A percentile compares a stretch with the other conserved stretches of the same genome.
Evolutionary conservation across 2,888 invertebrate species (phyloP).

Genomic region (Cremastobaeus sp.): DNA sequence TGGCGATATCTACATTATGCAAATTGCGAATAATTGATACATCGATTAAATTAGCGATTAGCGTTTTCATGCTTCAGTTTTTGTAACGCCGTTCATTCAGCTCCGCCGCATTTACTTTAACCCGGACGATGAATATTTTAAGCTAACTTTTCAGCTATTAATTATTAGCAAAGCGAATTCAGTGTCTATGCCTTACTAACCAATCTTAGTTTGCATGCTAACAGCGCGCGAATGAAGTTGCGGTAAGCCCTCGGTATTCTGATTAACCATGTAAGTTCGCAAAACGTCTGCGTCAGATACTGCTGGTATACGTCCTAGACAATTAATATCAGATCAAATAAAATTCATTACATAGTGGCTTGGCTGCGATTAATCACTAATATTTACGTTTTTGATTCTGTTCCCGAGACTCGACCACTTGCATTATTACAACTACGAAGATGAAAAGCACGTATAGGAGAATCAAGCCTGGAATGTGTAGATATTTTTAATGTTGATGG

Average conservation of each 20-base stretch:
- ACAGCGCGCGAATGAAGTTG: constrained; percentile 69
- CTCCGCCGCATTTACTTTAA: too few relatives aligned
- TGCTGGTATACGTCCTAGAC: constrained; percentile 70
- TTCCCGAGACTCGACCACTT: constrained; percentile 68
- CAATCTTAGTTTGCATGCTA: constrained; percentile 71
- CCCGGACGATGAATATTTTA: too few relatives aligned
- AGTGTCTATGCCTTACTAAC: constrained; percentile 61
- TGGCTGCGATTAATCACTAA: not conserved
- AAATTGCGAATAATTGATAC: not conserved
- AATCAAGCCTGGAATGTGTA: constrained; percentile 79
- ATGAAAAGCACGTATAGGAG: constrained; percentile 79
- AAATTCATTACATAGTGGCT: not conserved
- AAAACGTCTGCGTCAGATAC: constrained; percentile 70
- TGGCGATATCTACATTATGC: constrained; percentile 70
- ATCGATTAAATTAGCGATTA: not conserved
- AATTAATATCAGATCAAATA: not conserved
- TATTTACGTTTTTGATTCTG: constrained; percentile 67
- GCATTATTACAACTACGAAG: constrained; percentile 78
- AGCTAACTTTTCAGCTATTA: not conserved
- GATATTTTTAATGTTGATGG: too few relatives aligned
- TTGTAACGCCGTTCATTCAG: too few relatives aligned
- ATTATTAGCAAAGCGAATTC: not conserved
- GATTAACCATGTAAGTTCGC: constrained; percentile 71
- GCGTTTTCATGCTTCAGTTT: not conserved
- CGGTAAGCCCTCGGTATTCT: constrained; percentile 62